Base-by-base conservation (phyloP, 2,113 vertebrate species). In the Falcunculus frontatus region DNA sequence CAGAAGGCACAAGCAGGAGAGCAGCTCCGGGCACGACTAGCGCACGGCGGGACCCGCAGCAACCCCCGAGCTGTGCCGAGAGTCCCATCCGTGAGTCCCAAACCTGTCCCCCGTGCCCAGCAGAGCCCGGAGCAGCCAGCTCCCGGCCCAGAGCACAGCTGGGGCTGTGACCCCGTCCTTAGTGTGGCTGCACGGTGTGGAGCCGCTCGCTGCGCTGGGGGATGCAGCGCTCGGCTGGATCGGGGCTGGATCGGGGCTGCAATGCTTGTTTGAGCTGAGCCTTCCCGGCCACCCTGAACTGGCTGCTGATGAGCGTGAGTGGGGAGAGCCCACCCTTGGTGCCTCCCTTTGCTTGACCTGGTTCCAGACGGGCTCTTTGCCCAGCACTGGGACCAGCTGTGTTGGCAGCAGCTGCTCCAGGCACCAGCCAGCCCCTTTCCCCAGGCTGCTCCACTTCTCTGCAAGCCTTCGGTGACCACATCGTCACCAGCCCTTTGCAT, bases 21-120 rank as follows among this genome's bases (percentile, higher is more conserved):
- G 76, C 39, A 26, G 39, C 50, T 11, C 16, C 18, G 2, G 47
- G 37, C 44, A 39, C 50, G 30, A 41, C 4, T 35, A 19, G 59
- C 46, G 60, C 5, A 0, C 0, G 13, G 57, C 6, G 9, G n/a
- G 41, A 56, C 10, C 17, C 1, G 1, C 32, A 37, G 13, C 47
- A 16, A n/a, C 3, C 4, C 37, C 32, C 1, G 4, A 11, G 76
- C 56, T n/a, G 65, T 13, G 46, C 41, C 1, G 0, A 55, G 29
- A 32, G 59, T 25, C 16, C 56, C 18, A 4, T 6, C 19, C 4
- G 21, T 0, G 5, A 20, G 41, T 55, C 33, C 55, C 29, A 16
- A 16, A 37, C 6, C 20, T 12, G 46, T 1, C 6, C 21, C 3
- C 20, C 2, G 0, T 35, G 41, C 33, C 64, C 46, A 41, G 70